A percentile compares a stretch with the other conserved stretches of the same genome.
These are phyloP conservation scores for Trissonchulus latispiculum DNA, from an alignment of 2,888 invertebrate species.

Conservation along the genomic window DNA sequence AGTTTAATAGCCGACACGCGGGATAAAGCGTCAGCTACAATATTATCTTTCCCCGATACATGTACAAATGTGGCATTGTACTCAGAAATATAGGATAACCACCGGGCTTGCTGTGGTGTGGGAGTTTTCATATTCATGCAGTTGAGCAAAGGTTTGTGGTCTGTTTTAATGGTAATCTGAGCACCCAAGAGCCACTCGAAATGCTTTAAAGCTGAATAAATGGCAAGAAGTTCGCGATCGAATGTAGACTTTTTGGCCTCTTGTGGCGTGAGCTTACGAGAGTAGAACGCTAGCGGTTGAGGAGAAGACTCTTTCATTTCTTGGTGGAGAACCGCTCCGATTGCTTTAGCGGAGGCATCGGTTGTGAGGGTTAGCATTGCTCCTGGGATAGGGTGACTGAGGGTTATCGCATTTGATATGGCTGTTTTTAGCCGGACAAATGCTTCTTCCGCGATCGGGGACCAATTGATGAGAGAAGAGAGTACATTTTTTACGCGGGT, in stretches of 20 bases:
- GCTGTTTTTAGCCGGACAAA: not conserved
- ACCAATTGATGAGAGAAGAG: too few relatives aligned
- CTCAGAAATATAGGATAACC: slow-evolving; percentile 12
- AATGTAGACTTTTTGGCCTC: slow-evolving; percentile 11
- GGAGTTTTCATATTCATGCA: slow-evolving; percentile 3
- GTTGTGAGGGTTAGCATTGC: slow-evolving; percentile 4
- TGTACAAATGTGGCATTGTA: not conserved
- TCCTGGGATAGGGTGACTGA: slow-evolving; percentile 1
- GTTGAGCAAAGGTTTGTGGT: slow-evolving; percentile 1
- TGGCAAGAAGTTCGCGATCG: not conserved
- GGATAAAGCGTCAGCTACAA: slow-evolving; percentile 11
- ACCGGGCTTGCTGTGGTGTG: slow-evolving; percentile 4
- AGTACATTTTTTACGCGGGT: too few relatives aligned
- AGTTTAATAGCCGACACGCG: not conserved
- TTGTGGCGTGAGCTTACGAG: not conserved
- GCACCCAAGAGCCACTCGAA: slow-evolving; percentile 4
- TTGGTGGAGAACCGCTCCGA: slow-evolving; percentile 1
- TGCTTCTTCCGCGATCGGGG: not conserved
- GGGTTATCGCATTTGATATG: not conserved
- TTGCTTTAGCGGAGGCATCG: not conserved
- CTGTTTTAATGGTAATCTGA: slow-evolving; percentile 5
- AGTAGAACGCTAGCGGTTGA: slow-evolving; percentile 1
- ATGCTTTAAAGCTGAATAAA: slow-evolving; percentile 7
- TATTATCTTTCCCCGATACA: slow-evolving; percentile 6
- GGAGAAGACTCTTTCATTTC: not conserved